Percentiles rank a stretch among this genome's conserved stretches.
Evolutionary conservation across 64 coral and sea anemone genomes (phyloP).

Genomic region (Pocillopora damicornis): DNA sequence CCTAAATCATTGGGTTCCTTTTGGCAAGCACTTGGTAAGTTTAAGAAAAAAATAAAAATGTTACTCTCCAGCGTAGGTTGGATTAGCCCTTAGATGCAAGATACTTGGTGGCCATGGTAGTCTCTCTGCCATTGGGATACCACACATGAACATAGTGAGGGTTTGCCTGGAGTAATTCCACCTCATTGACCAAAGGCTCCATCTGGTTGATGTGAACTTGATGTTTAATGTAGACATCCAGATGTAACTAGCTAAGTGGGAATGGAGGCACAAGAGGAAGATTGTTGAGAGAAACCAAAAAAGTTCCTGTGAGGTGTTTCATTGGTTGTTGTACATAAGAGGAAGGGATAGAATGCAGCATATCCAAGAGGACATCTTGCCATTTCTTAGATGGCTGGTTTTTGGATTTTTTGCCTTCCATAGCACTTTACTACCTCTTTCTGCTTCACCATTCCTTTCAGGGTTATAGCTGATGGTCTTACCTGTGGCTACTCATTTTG

Average conservation of each 20-base stretch:
- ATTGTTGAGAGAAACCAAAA: no score
- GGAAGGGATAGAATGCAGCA: constrained; percentile 39
- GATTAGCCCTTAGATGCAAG: constrained; percentile 40
- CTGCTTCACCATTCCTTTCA: constrained; percentile 52
- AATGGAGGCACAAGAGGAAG: no score
- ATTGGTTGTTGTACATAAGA: constrained; percentile 17
- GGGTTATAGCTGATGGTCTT: constrained; percentile 59
- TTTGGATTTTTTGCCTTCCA: constrained; percentile 57
- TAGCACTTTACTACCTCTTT: constrained; percentile 57
- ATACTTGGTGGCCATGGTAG: constrained; percentile 46
- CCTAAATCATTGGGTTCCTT: no score
- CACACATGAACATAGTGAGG: constrained; percentile 37
- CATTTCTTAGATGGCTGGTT: constrained; percentile 35
- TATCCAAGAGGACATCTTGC: constrained; percentile 54
- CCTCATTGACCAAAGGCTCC: constrained; percentile 66
- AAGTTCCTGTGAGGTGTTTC: no score
- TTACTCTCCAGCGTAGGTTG: no score
- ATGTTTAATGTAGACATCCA: constrained; percentile 41
- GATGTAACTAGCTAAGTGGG: background rate
- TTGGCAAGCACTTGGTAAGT: no score
- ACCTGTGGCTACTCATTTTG: constrained; percentile 47
- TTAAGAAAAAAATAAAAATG: no score
- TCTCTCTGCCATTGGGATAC: constrained; percentile 39
- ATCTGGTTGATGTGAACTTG: constrained; percentile 52
- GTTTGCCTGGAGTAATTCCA: constrained; percentile 56